Conservation (phyloP, 2,888 invertebrate species). For the Diogma glabrata region DNA sequence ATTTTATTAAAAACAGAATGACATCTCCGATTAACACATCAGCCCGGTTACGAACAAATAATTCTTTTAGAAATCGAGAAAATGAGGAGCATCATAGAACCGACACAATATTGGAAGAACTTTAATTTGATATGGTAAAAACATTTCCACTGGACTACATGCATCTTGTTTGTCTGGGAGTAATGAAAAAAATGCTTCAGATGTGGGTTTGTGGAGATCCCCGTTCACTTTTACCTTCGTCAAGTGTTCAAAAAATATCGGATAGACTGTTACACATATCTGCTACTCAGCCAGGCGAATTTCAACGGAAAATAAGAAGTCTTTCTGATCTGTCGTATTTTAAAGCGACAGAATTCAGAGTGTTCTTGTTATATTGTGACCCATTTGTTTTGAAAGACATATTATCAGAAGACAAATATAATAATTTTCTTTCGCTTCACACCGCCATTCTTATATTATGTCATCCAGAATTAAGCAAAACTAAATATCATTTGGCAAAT, state of each 20-base stretch:
- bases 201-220: not conserved
- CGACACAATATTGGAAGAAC: constrained; percentile 1
- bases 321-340: no score
- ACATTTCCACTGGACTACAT: not conserved
- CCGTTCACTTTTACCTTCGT: not conserved
- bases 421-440: no score
- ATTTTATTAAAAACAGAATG: not conserved
- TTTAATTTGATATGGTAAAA: not conserved
- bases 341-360: no score
- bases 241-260: not conserved
- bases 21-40: constrained; percentile 1
- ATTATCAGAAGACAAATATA: no score
- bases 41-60: not conserved
- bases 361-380: no score
- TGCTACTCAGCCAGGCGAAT: not conserved
- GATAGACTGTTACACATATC: not conserved
- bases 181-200: no score
- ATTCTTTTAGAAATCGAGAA: no score
- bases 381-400: no score
- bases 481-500: not conserved
- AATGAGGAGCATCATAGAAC: not conserved
- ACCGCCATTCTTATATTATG: not conserved
- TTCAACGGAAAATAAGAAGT: not conserved
- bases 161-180: constrained; percentile 1
- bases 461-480: not conserved